Conservation (phyloP, 1,140 invertebrate genomes). For the Drosophila ogumai region DNA sequence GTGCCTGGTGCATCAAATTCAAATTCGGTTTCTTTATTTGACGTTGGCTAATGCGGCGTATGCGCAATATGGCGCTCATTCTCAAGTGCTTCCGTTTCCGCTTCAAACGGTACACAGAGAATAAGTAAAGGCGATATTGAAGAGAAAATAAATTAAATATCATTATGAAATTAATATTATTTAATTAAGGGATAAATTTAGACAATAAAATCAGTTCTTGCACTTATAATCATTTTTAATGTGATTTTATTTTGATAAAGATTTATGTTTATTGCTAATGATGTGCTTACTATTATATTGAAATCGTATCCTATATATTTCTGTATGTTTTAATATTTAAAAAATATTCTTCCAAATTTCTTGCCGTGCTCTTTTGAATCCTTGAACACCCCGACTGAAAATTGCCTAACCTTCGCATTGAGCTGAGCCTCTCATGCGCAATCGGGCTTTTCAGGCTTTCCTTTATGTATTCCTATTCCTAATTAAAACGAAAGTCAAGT, state of each 20-base stretch:
- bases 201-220: not conserved
- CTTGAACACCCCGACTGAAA: not conserved
- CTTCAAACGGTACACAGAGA: slow-evolving; percentile 5
- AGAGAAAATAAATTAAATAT: too few species aligned
- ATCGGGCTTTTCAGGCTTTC: slow-evolving; percentile 5
- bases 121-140: not conserved
- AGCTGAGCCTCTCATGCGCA: slow-evolving; percentile 24
- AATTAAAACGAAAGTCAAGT: slow-evolving; percentile 59
- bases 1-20: slow-evolving; percentile 56
- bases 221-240: not conserved
- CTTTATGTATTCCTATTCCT: slow-evolving; percentile 29
- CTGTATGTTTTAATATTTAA: too few species aligned
- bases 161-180: fast-evolving
- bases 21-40: slow-evolving; percentile 38
- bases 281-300: too few species aligned
- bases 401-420: slow-evolving; percentile 31
- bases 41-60: slow-evolving; percentile 52
- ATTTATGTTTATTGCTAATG: too few species aligned
- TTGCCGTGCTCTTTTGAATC: not conserved
- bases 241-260: too few species aligned
- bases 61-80: slow-evolving; percentile 59
- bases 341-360: not conserved
- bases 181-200: not conserved
- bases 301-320: too few species aligned
- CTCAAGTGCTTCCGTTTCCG: slow-evolving; percentile 52